phyloP scores from a whole-genome alignment of 2,888 invertebrate species.

The Drosophila cognata region DNA sequence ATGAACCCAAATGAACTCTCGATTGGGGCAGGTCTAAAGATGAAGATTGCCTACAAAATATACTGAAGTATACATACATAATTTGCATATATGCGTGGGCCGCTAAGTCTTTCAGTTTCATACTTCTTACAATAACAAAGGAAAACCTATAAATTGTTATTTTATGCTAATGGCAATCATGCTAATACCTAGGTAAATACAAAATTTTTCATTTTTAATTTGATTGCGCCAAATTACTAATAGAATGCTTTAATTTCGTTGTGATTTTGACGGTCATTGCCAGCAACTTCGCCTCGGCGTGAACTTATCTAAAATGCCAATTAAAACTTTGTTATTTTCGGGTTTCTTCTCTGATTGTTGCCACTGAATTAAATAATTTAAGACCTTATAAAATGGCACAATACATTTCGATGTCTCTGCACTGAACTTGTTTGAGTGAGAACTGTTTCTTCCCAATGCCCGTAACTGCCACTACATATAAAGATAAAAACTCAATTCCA shows the following conservation, averaged over 20 bases:
- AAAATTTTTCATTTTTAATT: background rate
- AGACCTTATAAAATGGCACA: background rate
- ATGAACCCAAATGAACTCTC: conserved; percentile 59
- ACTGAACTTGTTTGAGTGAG: background rate
- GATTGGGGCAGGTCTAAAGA: conserved; percentile 42
- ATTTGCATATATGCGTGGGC: conserved; percentile 47
- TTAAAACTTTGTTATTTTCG: background rate
- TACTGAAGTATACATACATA: conserved; percentile 3
- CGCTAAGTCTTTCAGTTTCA: conserved; percentile 9
- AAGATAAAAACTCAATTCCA: background rate
- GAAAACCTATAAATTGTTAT: conserved; percentile 16
- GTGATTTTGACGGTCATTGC: background rate
- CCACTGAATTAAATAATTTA: background rate
- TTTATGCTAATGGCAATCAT: conserved; percentile 15
- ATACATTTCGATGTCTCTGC: background rate
- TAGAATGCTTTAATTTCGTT: background rate
- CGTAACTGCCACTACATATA: rapidly evolving
- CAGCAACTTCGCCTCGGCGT: background rate
- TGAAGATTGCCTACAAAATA: conserved; percentile 27
- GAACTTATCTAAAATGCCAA: background rate
- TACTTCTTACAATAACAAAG: conserved; percentile 26
- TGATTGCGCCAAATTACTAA: conserved; percentile 1
- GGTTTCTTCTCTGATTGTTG: background rate
- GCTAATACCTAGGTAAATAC: conserved; percentile 5
- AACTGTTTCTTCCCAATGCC: background rate